Evolutionary conservation across 2,888 invertebrate species (phyloP).

Genomic region (Nymphalis urticae): DNA sequence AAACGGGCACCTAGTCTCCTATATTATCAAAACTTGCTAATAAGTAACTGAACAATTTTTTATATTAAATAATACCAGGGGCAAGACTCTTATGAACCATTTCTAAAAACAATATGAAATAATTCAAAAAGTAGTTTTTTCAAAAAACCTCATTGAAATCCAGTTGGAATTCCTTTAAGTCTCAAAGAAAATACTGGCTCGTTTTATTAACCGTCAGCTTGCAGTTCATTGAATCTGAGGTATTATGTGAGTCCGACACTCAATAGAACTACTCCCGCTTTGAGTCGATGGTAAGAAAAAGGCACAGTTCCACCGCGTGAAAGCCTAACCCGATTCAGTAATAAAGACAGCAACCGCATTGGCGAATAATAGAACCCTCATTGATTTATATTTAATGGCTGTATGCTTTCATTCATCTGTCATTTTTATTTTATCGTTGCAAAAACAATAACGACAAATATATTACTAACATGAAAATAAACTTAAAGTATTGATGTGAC

Average conservation of each 20-base stretch:
- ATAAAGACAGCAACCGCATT: slow-evolving; percentile 29
- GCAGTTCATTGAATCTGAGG: slow-evolving; percentile 51
- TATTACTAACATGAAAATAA: neutral
- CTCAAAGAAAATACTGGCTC: slow-evolving; percentile 24
- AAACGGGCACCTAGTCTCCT: no score
- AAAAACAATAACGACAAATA: neutral
- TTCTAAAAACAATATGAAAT: neutral
- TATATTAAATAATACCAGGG: neutral
- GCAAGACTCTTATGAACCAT: neutral
- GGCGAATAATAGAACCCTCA: slow-evolving; percentile 13
- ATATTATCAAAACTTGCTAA: no score
- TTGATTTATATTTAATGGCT: slow-evolving; percentile 1
- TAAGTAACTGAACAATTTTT: no score
- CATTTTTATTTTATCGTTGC: neutral
- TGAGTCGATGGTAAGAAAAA: slow-evolving; percentile 54
- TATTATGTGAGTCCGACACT: slow-evolving; percentile 54
- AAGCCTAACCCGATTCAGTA: slow-evolving; percentile 60
- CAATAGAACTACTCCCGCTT: slow-evolving; percentile 57
- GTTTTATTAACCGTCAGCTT: slow-evolving; percentile 32
- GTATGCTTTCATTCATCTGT: neutral
- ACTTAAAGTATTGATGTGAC: no score
- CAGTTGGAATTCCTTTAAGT: slow-evolving; percentile 8
- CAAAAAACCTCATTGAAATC: slow-evolving; percentile 12
- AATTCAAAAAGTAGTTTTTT: neutral
- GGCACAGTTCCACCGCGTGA: slow-evolving; percentile 59